Evolutionary conservation across 2,888 invertebrate genomes (phyloP).

Genomic region (Dolichomitus sp.): DNA sequence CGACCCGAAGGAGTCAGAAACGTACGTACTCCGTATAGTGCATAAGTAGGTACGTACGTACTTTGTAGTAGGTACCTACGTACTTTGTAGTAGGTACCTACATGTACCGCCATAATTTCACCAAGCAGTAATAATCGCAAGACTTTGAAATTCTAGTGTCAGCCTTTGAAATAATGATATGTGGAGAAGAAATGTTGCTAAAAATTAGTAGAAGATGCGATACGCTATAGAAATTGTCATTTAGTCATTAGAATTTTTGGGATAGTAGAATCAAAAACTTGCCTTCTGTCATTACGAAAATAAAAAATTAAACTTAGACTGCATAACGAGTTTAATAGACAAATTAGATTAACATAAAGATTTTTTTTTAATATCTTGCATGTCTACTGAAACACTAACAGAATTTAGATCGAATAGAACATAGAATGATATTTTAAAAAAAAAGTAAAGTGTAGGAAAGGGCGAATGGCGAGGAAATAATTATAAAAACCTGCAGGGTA

Average conservation of each 20-base stretch:
- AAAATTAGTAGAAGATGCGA: not conserved
- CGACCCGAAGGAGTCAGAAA: conserved; percentile 54
- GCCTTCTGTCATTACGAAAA: no score
- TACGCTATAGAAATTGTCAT: not conserved
- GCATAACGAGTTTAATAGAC: no score
- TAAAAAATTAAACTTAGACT: no score
- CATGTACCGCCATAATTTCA: conserved; percentile 20
- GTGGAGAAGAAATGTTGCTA: not conserved
- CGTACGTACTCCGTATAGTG: conserved; percentile 33
- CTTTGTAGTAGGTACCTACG: conserved; percentile 23
- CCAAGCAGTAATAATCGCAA: conserved; percentile 47
- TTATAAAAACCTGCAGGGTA: conserved; percentile 17
- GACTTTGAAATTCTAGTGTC: conserved; percentile 36
- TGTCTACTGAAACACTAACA: not conserved
- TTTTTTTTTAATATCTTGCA: no score
- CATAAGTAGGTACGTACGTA: conserved; percentile 49
- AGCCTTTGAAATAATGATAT: conserved; percentile 13
- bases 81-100: conserved; percentile 21
- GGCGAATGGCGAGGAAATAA: conserved; percentile 17
- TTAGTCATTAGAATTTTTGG: not conserved
- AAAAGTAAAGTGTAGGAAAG: not conserved
- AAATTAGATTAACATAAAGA: no score
- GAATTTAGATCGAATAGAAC: not conserved
- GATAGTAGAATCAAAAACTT: not conserved
- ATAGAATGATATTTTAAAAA: not conserved